These are phyloP conservation scores for Argyresthia albistria DNA, from an alignment of 2,888 invertebrate species.

Conservation along the genomic window DNA sequence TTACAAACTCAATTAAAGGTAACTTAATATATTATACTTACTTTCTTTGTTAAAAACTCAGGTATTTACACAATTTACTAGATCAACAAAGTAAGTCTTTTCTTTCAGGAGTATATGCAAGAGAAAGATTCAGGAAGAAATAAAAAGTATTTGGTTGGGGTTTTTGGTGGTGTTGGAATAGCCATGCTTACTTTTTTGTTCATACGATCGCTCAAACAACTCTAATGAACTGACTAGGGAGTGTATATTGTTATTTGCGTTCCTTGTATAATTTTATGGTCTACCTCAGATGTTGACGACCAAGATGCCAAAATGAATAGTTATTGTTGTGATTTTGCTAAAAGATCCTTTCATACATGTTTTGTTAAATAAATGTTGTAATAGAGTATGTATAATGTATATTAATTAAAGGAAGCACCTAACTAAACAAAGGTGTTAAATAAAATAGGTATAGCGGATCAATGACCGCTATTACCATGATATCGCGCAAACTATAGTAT, in stretches of 20 bases:
- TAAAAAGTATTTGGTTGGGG: conserved; percentile 51
- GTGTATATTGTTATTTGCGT: neutral
- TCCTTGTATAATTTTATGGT: neutral
- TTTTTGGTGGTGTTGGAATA: conserved; percentile 43
- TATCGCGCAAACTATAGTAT: too few relatives aligned
- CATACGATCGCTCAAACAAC: conserved; percentile 41
- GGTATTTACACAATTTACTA: neutral
- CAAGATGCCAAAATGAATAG: neutral
- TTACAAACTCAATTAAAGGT: conserved; percentile 52
- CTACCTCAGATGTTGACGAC: neutral
- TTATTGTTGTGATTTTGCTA: neutral
- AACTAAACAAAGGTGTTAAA: too few relatives aligned
- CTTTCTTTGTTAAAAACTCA: neutral
- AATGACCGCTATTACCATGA: too few relatives aligned
- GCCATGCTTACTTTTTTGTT: conserved; percentile 40
- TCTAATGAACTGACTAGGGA: conserved; percentile 10
- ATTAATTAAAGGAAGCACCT: too few relatives aligned
- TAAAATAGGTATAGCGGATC: too few relatives aligned
- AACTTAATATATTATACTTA: conserved; percentile 7
- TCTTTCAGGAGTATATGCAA: conserved; percentile 27
- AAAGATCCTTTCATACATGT: neutral
- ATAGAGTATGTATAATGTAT: neutral
- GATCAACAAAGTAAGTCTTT: conserved; percentile 2
- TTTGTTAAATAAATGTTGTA: neutral
- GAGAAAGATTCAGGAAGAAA: conserved; percentile 25